phyloP scores from a whole-genome alignment of 2,888 invertebrate species.

The Sipunculus nudus region DNA sequence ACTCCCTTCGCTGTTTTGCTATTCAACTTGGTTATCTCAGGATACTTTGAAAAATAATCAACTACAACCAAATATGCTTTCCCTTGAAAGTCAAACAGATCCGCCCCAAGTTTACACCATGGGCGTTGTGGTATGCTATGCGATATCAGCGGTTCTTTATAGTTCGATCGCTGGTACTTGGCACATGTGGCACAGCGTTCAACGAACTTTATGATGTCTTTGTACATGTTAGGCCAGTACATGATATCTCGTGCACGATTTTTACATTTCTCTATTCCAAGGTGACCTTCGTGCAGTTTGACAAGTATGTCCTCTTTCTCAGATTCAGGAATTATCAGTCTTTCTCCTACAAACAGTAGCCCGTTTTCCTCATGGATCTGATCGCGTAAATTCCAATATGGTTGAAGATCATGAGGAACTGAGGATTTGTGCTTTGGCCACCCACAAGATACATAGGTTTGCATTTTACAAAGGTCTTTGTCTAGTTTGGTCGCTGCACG shows the following conservation, averaged over 20 bases:
- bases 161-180: conserved; percentile 2
- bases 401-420: too few species aligned
- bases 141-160: conserved; percentile 21
- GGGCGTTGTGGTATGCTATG: conserved; percentile 22
- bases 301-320: background rate
- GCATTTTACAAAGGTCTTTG: too few species aligned
- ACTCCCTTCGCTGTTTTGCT: conserved; percentile 32
- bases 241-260: conserved; percentile 13
- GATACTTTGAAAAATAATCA: conserved; percentile 41
- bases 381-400: conserved; percentile 1
- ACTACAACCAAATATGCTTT: conserved; percentile 34
- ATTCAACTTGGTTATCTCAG: conserved; percentile 28
- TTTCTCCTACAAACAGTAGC: background rate
- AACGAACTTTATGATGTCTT: conserved; percentile 15
- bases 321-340: conserved; percentile 5
- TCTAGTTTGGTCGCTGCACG: too few species aligned
- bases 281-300: conserved; percentile 18
- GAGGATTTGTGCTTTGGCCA: background rate
- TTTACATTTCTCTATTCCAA: conserved; percentile 21
- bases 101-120: conserved; percentile 33
- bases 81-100: conserved; percentile 21
- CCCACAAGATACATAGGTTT: too few species aligned
- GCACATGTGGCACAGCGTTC: conserved; percentile 8
- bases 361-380: conserved; percentile 13
- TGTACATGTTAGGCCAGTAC: conserved; percentile 23